Evolutionary conservation across 2,113 vertebrate species (phyloP), one percentile per base, ranked within the genome.

Genomic region (Neotragus moschatus): DNA sequence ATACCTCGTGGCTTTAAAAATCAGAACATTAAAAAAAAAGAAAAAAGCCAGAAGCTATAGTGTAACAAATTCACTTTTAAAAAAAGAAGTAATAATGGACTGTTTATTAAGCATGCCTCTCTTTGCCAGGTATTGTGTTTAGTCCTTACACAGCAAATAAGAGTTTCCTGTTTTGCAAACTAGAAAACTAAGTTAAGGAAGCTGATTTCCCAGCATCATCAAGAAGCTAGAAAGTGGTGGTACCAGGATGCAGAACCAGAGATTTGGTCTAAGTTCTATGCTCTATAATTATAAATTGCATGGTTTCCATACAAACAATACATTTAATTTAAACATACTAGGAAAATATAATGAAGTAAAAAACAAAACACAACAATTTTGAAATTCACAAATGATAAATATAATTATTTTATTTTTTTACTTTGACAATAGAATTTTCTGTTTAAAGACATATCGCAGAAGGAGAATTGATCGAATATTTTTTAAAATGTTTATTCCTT

Each of bases 351-450:
- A 25, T 45, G 39, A 47, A 45, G 10, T 84, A 49, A 90, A 94
- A 93, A 90, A 70, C 30, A 77, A 82, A 88, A 47, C 56, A 63
- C 25, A 85, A 26, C 28, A 73, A 53, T n/a, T 90, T 84, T 49
- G 49, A 95, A 70, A 93, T 30, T 84, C 21, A 84, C 36, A 92
- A 95, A 73, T 16, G 33, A 70, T 43, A 94, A 56, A 63, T 39
- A 75, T 7, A 47, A 87, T 79, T 21, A 45, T 92, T 80, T 66
- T 5, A 55, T 79, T 94, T 94, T 73, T 82, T 84, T 90, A 56
- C 91, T 95, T 90, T 94, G 51, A 80, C 11, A 92, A 90, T 13
- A 30, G 0, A 26, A 60, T 75, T 97, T 93, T 97, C 58, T 84
- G 45, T 94, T 90, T 97, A 82, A 94, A 87, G 82, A 26, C 45